These are phyloP conservation scores for Pachyramphus minor DNA, from an alignment of 2,113 vertebrate genomes.

Conservation along the genomic window DNA sequence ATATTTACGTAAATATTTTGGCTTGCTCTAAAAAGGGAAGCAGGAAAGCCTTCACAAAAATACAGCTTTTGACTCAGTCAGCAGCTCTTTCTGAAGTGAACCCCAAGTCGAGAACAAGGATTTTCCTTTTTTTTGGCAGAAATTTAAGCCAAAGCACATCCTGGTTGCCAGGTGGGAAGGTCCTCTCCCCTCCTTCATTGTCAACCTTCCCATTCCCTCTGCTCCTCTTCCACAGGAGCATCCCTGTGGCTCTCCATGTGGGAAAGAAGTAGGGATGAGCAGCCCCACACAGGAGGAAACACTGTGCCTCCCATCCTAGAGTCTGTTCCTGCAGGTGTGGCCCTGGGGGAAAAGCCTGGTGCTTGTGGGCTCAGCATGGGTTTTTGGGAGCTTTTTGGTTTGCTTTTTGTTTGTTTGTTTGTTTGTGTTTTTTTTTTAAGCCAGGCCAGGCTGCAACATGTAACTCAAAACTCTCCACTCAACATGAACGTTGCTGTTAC, in stretches of 20 bases:
- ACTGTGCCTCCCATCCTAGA: neutral
- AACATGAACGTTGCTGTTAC: rapidly evolving
- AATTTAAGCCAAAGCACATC: neutral
- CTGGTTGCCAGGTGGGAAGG: neutral
- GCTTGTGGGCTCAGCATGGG: neutral
- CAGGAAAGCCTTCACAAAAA: neutral
- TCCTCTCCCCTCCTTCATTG: neutral
- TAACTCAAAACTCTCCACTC: neutral
- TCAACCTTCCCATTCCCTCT: neutral
- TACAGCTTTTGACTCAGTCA: neutral
- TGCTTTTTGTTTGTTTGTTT: neutral
- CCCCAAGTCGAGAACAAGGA: neutral
- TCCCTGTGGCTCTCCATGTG: neutral
- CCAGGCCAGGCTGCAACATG: neutral
- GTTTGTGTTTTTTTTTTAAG: neutral
- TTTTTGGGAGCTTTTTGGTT: neutral
- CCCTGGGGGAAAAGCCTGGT: neutral
- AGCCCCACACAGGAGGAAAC: rapidly evolving
- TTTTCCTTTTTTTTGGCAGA: neutral
- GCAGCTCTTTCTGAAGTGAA: neutral
- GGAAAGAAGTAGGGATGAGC: neutral
- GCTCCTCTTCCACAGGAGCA: neutral
- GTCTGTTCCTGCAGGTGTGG: neutral
- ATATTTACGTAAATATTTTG: slow-evolving; percentile 43
- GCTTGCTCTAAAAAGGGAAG: neutral